Base-by-base conservation (phyloP, 2,113 vertebrate genomes). In the Circaetus cinerascens region DNA sequence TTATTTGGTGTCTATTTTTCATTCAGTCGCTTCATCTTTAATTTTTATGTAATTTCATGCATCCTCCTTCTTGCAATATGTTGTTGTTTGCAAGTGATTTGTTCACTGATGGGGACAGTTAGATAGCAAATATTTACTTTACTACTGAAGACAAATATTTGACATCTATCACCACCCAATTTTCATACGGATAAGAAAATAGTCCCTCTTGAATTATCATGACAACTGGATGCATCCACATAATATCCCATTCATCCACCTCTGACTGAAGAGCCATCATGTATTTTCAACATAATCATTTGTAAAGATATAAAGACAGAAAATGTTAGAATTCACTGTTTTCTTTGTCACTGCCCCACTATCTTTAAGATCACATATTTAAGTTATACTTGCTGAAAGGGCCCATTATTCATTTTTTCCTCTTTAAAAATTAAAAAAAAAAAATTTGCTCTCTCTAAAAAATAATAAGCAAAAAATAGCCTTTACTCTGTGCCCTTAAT, bases 101-200 rank as follows among this genome's bases (percentile, higher is more conserved):
- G 67, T 74, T 93, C 60, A 0, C 66, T 76, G 86, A 88, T 79
- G 88, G 82, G 67, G 62, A 81, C 66, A 78, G 73, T 64, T 71
- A 23, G 40, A 75, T 5, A 22, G 50, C 79, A 95, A 97, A 96
- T 88, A 90, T 96, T 97, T 90, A 63, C 85, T 88, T 68, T n/a
- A 51, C 79, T 22, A 23, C 41, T 25, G 16, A 30, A 89, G 91
- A 50, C 84, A 94, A 96, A 95, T 85, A 93, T 86, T 89, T 90
- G 93, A 56, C 85, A 90, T 62, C 45, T 34, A 55, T 86, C 88
- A 68, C 27, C 82, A 80, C 78, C 59, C 67, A 62, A 63, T 63
- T 82, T 75, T 62, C 79, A 66, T 48, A 14, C 0, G 13, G 85
- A 68, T 36, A 96, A 95, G 68, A 88, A 94, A 82, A 91, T 7